Evolutionary conservation across 30 jellyfish, hydroid and myxozoan species (phyloP).

Genomic region (Cassiopea andromeda): DNA sequence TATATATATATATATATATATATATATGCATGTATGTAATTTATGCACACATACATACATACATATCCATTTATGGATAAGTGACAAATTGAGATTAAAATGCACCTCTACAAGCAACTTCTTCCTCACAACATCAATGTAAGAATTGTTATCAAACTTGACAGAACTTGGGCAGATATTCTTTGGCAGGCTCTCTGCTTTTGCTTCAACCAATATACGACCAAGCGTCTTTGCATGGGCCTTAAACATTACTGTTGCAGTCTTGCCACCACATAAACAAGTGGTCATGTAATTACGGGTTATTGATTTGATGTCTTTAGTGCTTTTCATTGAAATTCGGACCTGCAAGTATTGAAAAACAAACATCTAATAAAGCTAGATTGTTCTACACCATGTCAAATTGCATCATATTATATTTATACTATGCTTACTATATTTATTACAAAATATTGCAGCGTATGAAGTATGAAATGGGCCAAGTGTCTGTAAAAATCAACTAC

Average conservation of each 20-base stretch:
- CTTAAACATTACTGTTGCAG: conserved; percentile 86
- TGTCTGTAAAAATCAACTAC: conserved; percentile 9
- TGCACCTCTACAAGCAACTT: conserved; percentile 84
- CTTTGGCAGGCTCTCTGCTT: conserved; percentile 75
- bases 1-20: too few species aligned
- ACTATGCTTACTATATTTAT: neutral
- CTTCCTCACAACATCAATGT: conserved; percentile 77
- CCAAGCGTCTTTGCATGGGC: conserved; percentile 74
- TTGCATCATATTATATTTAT: neutral
- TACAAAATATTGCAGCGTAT: neutral
- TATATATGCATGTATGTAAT: too few species aligned
- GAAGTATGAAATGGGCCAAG: neutral
- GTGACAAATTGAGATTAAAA: neutral
- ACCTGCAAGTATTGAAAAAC: conserved; percentile 40
- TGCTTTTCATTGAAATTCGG: conserved; percentile 57
- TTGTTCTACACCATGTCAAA: neutral
- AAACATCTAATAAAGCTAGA: neutral
- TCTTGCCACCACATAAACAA: conserved; percentile 80
- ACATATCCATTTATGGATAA: neutral
- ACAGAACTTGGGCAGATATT: conserved; percentile 66
- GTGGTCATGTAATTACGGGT: conserved; percentile 61
- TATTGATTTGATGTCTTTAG: conserved; percentile 46
- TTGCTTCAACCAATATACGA: conserved; percentile 75
- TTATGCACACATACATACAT: neutral
- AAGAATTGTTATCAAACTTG: conserved; percentile 35